A percentile compares a stretch with the other conserved stretches of the same genome.
Evolutionary conservation across 2,797 vertebrate species (phyloP).

Genomic region (Iguana delicatissima): DNA sequence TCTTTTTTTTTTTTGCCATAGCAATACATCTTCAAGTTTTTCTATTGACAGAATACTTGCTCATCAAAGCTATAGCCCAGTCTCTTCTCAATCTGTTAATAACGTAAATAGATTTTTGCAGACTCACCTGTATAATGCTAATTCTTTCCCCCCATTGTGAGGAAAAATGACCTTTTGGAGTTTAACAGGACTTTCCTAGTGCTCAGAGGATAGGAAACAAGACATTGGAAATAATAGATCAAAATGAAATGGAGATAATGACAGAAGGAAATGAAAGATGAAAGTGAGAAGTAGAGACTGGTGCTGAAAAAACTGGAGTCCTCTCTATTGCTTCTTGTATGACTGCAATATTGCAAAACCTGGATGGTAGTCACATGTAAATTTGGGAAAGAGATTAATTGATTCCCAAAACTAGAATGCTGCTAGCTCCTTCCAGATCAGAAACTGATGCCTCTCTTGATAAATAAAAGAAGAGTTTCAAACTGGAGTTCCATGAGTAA

Average conservation of each 20-base stretch:
- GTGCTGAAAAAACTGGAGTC: background rate
- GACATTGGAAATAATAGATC: background rate
- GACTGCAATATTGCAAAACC: background rate
- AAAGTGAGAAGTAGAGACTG: background rate
- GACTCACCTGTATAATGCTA: background rate
- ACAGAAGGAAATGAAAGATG: background rate
- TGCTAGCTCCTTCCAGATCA: background rate
- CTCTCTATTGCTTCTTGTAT: background rate
- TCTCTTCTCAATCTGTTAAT: background rate
- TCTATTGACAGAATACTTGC: background rate
- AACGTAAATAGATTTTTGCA: background rate
- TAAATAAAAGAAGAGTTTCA: background rate
- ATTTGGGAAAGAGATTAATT: background rate
- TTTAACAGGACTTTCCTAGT: slow-evolving; percentile 25
- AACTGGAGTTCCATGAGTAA: background rate
- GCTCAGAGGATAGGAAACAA: slow-evolving; percentile 31
- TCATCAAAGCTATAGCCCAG: background rate
- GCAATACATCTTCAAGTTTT: background rate
- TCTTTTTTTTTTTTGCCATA: background rate
- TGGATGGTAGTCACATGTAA: background rate
- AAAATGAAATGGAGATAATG: background rate
- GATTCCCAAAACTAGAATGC: background rate
- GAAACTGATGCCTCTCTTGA: background rate
- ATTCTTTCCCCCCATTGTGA: background rate
- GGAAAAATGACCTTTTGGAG: slow-evolving; percentile 2